These are phyloP conservation scores for Diadophis punctatus DNA, from an alignment of 2,113 vertebrate species.

Conservation along the genomic window DNA sequence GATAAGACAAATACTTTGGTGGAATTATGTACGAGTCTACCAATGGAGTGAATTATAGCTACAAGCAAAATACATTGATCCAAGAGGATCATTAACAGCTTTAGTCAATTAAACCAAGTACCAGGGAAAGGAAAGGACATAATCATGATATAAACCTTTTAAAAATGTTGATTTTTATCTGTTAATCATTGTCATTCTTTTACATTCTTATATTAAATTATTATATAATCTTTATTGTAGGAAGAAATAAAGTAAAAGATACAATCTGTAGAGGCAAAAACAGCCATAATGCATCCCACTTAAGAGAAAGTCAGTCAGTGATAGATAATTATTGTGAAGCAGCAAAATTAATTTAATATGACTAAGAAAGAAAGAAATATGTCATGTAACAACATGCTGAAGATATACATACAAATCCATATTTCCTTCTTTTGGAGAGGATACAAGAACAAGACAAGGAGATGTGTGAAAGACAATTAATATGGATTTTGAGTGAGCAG, in stretches of 20 bases:
- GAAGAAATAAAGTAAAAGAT: slow-evolving; percentile 51
- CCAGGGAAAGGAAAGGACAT: slow-evolving; percentile 62
- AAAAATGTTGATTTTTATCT: slow-evolving; percentile 50
- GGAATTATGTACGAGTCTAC: slow-evolving; percentile 71
- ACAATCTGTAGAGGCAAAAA: slow-evolving; percentile 44
- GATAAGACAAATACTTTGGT: slow-evolving; percentile 69
- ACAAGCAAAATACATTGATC: slow-evolving; percentile 75
- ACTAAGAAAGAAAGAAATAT: slow-evolving; percentile 74
- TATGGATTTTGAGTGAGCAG: slow-evolving; percentile 61
- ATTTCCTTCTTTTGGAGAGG: slow-evolving; percentile 66
- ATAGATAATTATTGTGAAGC: slow-evolving; percentile 70
- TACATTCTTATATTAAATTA: slow-evolving; percentile 50
- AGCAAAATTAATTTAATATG: slow-evolving; percentile 70
- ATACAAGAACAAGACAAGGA: slow-evolving; percentile 67
- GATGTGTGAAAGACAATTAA: slow-evolving; percentile 75
- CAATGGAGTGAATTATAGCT: slow-evolving; percentile 74
- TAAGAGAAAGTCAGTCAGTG: slow-evolving; percentile 65
- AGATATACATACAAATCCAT: slow-evolving; percentile 68
- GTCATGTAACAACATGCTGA: slow-evolving; percentile 73
- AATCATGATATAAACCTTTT: slow-evolving; percentile 67
- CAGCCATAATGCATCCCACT: slow-evolving; percentile 58
- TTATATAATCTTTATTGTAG: slow-evolving; percentile 41
- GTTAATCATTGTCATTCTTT: slow-evolving; percentile 28
- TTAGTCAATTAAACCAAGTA: slow-evolving; percentile 73
- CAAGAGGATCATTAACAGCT: slow-evolving; percentile 75